Evolutionary conservation across 2,888 invertebrate genomes (phyloP), one percentile per base, ranked within the genome.

Genomic region (Ischnura elegans): DNA sequence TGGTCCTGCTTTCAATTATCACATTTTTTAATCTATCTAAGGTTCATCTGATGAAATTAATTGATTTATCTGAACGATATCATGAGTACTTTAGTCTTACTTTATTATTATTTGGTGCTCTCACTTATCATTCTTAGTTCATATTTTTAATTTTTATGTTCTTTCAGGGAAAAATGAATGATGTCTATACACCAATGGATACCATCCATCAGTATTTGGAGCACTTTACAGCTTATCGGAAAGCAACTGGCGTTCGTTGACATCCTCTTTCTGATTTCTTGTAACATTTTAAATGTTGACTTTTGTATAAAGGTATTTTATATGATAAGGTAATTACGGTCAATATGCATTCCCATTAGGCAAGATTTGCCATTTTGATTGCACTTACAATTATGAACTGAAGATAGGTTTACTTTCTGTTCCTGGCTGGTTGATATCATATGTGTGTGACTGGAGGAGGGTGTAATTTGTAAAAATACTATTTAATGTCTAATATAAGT

Each of bases 141-240:
- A n/a, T n/a, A n/a, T n/a, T n/a, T n/a, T n/a, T n/a, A n/a, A n/a
- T n/a, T n/a, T n/a, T 94, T 94, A 93, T 93, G 93, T 94, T 94
- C 43, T 95, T 96, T 55, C 96, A 98, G 95, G 97, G 97, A 95
- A 97, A 97, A 94, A 97, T 98, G 97, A 98, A 98, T 95, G 98
- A 98, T 93, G 97, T 98, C 93, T 99, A 98, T 96, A 98, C 98
- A 47, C 99, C 99, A 0, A 97, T 98, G 95, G 99, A 99, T 95
- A 99, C 99, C 0, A 98, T 99, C 94, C 98, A 98, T 95, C 99
- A 99, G 95, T 99, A 99, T 95, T 96, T 99, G 95, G 99, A 99
- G 96, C 98, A 99, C 95, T 99, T 99, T 95, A 98, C 98, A 94
- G 97, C 98, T 94, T 98, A 98, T 95, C 97, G 99, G 94, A 99